These are phyloP conservation scores for Antheraea yamamai DNA, from an alignment of 2,888 invertebrate genomes.

Conservation along the genomic window DNA sequence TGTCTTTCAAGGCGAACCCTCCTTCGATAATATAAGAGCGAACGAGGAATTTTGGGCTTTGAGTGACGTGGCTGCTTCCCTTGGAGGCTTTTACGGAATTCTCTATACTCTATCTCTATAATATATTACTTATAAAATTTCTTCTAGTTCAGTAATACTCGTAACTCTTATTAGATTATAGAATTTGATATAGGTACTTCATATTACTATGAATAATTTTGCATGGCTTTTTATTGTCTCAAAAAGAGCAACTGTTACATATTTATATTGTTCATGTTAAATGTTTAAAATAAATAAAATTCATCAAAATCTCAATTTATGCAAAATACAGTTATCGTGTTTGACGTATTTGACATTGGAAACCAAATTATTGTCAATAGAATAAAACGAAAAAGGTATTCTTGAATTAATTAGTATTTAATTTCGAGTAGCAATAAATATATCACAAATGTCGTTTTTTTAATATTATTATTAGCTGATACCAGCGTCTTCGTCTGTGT, in stretches of 20 bases:
- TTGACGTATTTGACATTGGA: not conserved
- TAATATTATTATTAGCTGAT: not conserved
- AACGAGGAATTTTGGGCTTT: constrained; percentile 54
- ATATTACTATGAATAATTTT: not conserved
- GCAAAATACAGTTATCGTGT: not conserved
- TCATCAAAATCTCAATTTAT: not conserved
- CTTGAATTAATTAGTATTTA: not conserved
- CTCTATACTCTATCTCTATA: constrained; percentile 18
- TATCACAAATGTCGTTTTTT: not conserved
- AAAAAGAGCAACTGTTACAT: no score
- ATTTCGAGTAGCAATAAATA: not conserved
- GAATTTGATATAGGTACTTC: not conserved
- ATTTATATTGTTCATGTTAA: no score
- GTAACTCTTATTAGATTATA: not conserved
- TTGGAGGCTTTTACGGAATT: constrained; percentile 44
- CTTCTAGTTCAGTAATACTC: not conserved
- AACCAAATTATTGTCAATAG: not conserved
- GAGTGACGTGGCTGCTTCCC: constrained; percentile 51
- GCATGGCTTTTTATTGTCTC: not conserved
- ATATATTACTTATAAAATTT: not conserved
- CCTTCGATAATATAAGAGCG: constrained; percentile 55
- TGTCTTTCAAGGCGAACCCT: constrained; percentile 49
- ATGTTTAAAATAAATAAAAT: not conserved
- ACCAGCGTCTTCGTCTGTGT: no score
- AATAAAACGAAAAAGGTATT: not conserved